Conservation (phyloP, 2,888 invertebrate genomes). For the Dasysyrphus tricinctus region DNA sequence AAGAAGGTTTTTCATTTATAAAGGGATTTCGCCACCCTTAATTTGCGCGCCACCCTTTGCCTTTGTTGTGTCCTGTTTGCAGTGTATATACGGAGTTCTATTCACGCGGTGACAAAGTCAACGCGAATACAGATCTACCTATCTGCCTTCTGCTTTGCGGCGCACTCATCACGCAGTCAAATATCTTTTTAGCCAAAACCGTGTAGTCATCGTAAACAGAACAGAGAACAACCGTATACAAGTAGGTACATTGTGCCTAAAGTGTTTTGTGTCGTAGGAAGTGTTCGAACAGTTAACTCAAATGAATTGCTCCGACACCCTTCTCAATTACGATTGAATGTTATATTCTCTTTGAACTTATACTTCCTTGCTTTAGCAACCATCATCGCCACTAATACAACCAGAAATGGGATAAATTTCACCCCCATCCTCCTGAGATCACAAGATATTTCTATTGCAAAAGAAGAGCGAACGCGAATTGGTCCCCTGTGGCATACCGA, state of each 20-base stretch:
- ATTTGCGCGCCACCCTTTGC: slow-evolving; percentile 76
- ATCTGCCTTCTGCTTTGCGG: slow-evolving; percentile 55
- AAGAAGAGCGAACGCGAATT: slow-evolving; percentile 79
- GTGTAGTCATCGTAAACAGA: neutral
- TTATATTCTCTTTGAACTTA: slow-evolving; percentile 68
- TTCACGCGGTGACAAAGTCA: slow-evolving; percentile 75
- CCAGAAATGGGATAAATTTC: slow-evolving; percentile 73
- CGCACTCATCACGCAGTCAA: slow-evolving; percentile 65
- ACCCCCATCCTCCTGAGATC: slow-evolving; percentile 32
- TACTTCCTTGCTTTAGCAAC: slow-evolving; percentile 55
- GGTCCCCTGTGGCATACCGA: slow-evolving; percentile 84
- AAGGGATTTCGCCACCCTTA: slow-evolving; percentile 77
- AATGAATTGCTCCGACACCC: slow-evolving; percentile 79
- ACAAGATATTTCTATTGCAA: slow-evolving; percentile 55
- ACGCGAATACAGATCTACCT: slow-evolving; percentile 58
- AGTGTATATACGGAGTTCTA: slow-evolving; percentile 21
- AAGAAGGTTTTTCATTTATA: slow-evolving; percentile 70
- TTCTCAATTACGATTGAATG: slow-evolving; percentile 74
- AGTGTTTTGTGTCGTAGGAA: slow-evolving; percentile 69
- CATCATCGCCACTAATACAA: slow-evolving; percentile 73
- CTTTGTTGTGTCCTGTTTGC: slow-evolving; percentile 48
- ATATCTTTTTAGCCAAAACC: slow-evolving; percentile 41
- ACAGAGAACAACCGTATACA: neutral
- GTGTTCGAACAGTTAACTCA: slow-evolving; percentile 77
- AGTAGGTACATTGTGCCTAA: slow-evolving; percentile 52